Conservation (phyloP, 1,140 invertebrate species). For the Elymnias hypermnestra region DNA sequence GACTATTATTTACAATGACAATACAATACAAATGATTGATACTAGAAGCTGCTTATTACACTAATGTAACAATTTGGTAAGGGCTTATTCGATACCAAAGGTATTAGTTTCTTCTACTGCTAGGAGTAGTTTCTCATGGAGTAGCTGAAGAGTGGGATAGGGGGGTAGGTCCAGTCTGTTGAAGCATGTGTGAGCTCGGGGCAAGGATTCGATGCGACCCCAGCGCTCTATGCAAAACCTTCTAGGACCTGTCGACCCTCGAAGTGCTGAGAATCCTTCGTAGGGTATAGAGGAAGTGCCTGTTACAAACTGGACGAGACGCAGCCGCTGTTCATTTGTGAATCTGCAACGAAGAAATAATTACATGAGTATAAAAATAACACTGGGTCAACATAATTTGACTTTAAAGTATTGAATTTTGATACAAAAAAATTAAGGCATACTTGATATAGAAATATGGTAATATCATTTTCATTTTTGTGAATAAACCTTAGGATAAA, state of each 20-base stretch:
- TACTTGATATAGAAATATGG: too few species aligned
- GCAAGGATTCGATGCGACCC: constrained; percentile 97
- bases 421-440: too few species aligned
- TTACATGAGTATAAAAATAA: too few species aligned
- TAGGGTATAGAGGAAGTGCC: constrained; percentile 98
- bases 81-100: constrained; percentile 94
- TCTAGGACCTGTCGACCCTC: constrained; percentile 95
- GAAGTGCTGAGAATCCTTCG: constrained; percentile 95
- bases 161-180: constrained; percentile 97
- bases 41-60: too few species aligned
- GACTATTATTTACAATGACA: constrained; percentile 50
- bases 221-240: constrained; percentile 99
- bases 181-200: constrained; percentile 97
- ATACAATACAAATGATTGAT: too few species aligned
- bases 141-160: constrained; percentile 94
- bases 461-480: too few species aligned
- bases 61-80: too few species aligned
- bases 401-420: too few species aligned
- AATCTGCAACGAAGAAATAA: constrained; percentile 77
- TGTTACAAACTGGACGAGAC: constrained; percentile 96
- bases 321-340: constrained; percentile 94
- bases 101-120: constrained; percentile 98
- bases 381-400: too few species aligned
- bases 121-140: constrained; percentile 95
- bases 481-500: too few species aligned